phyloP scores from a whole-genome alignment of 2,888 invertebrate species.

The Melipona beecheii region DNA sequence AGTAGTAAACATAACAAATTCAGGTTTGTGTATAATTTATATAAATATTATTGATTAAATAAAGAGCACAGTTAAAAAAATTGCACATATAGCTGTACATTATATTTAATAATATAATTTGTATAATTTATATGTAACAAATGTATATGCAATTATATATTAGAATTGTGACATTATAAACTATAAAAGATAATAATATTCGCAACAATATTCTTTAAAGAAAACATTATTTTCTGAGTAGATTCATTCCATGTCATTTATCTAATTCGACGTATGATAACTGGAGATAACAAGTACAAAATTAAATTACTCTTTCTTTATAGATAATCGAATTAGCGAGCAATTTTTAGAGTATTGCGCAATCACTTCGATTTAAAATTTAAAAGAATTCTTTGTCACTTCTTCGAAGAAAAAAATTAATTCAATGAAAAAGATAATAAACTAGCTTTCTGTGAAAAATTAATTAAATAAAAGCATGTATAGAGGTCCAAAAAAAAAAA shows the following conservation, averaged over 20 bases:
- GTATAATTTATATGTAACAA: too few species aligned
- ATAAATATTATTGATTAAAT: too few species aligned
- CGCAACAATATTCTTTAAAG: not conserved
- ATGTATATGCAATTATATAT: too few species aligned
- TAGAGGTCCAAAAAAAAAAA: not conserved
- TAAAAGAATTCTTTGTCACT: not conserved
- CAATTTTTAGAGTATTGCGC: not conserved
- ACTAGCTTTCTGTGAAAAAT: too few species aligned
- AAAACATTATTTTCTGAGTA: not conserved
- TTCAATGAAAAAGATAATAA: not conserved
- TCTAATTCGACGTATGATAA: not conserved
- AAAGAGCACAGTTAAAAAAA: too few species aligned
- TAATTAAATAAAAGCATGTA: not conserved
- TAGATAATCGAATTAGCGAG: not conserved
- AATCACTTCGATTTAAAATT: not conserved
- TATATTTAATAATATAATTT: too few species aligned
- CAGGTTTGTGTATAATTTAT: too few species aligned
- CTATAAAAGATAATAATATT: not conserved
- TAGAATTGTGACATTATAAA: too few species aligned
- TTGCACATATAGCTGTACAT: too few species aligned
- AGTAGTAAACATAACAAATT: too few species aligned
- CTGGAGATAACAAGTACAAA: not conserved
- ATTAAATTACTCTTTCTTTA: not conserved
- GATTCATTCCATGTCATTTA: not conserved
- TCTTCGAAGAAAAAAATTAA: not conserved